A percentile compares a stretch with the other conserved stretches of the same genome.
phyloP scores from a whole-genome alignment of 2,888 invertebrate species.

The Leptinotarsa rubiginosa region DNA sequence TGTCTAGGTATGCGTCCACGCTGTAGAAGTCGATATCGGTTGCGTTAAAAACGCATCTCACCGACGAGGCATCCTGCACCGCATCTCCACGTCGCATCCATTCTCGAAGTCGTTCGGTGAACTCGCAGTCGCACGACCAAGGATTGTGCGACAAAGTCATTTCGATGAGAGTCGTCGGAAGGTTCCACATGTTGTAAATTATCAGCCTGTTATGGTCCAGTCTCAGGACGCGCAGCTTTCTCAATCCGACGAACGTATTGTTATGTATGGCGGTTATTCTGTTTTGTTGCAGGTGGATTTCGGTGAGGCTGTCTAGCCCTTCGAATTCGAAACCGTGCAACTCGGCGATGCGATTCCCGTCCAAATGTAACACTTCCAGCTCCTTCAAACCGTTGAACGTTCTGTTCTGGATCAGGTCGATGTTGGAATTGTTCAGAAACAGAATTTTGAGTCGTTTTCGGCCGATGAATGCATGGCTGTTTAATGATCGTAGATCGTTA shows the following conservation, averaged over 20 bases:
- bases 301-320: conserved; percentile 78
- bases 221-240: conserved; percentile 74
- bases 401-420: conserved; percentile 82
- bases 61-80: conserved; percentile 73
- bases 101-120: conserved; percentile 79
- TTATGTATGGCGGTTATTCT: conserved; percentile 77
- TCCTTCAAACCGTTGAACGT: conserved; percentile 87
- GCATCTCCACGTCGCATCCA: conserved; percentile 78
- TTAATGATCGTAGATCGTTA: conserved; percentile 80
- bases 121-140: conserved; percentile 88
- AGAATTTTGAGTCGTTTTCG: conserved; percentile 81
- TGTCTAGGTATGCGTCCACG: conserved; percentile 71
- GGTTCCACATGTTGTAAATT: conserved; percentile 78
- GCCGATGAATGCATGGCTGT: conserved; percentile 88
- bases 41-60: conserved; percentile 78
- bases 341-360: conserved; percentile 78
- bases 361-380: conserved; percentile 80
- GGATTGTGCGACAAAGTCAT: conserved; percentile 79
- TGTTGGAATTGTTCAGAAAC: conserved; percentile 82
- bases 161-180: conserved; percentile 74
- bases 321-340: conserved; percentile 85
- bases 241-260: conserved; percentile 77
- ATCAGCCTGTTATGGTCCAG: conserved; percentile 80
- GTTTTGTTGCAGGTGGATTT: conserved; percentile 81
- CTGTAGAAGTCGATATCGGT: conserved; percentile 72